phyloP scores from a whole-genome alignment of 2,113 vertebrate genomes.

The Collichthys lucidus region DNA sequence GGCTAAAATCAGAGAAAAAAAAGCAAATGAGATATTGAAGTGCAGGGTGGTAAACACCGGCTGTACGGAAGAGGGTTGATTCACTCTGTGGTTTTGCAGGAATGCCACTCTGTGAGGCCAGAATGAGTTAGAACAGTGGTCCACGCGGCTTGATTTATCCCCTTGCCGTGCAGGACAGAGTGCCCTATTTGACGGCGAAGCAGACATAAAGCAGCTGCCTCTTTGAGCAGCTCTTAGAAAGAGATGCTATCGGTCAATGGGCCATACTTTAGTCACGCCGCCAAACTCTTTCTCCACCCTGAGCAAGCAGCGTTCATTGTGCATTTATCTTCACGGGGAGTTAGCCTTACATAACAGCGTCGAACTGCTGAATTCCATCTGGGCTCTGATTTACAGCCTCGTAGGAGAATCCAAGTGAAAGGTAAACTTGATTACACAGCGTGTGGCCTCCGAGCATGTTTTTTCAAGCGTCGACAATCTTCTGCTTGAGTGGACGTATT shows the following conservation, averaged over 20 bases:
- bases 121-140: slow-evolving; percentile 46
- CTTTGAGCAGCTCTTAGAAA: slow-evolving; percentile 63
- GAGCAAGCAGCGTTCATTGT: slow-evolving; percentile 49
- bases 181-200: slow-evolving; percentile 60
- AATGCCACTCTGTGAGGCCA: slow-evolving; percentile 56
- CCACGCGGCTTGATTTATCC: slow-evolving; percentile 68
- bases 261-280: slow-evolving; percentile 60
- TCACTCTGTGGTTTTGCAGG: slow-evolving; percentile 47
- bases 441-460: slow-evolving; percentile 14
- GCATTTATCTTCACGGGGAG: slow-evolving; percentile 67
- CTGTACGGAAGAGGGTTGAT: slow-evolving; percentile 9
- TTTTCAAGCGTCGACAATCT: slow-evolving; percentile 13
- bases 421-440: slow-evolving; percentile 49
- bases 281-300: slow-evolving; percentile 59
- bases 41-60: slow-evolving; percentile 58
- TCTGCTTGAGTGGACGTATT: slow-evolving; percentile 13
- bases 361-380: slow-evolving; percentile 56
- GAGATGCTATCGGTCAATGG: slow-evolving; percentile 76
- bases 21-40: slow-evolving; percentile 60
- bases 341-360: slow-evolving; percentile 60
- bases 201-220: slow-evolving; percentile 76
- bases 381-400: slow-evolving; percentile 59
- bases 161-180: slow-evolving; percentile 58
- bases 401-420: slow-evolving; percentile 30
- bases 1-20: slow-evolving; percentile 58